Conservation (phyloP, 2,888 invertebrate species). For the Harpalus rufipes region DNA sequence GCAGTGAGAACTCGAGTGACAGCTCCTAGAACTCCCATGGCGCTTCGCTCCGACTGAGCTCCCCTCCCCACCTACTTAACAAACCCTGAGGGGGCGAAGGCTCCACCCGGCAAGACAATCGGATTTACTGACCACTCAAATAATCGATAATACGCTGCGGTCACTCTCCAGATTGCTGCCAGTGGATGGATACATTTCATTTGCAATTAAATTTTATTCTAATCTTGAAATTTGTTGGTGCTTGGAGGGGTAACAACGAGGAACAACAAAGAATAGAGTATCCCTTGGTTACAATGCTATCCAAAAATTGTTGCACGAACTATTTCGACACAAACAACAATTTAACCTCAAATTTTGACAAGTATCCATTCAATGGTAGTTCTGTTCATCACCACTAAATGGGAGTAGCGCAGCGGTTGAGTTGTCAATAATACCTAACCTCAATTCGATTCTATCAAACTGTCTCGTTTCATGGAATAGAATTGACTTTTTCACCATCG, state of each 20-base stretch:
- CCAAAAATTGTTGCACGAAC: too few relatives aligned
- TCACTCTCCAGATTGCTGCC: too few relatives aligned
- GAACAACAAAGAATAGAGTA: too few relatives aligned
- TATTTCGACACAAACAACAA: not conserved
- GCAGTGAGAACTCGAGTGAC: constrained; percentile 68
- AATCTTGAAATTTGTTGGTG: too few relatives aligned
- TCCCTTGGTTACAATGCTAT: too few relatives aligned
- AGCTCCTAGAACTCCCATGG: constrained; percentile 62
- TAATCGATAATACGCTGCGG: too few relatives aligned
- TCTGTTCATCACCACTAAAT: not conserved
- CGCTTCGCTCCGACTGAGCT: constrained; percentile 69
- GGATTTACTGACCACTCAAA: not conserved
- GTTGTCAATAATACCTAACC: not conserved
- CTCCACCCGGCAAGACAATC: constrained; percentile 76
- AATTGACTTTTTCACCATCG: constrained; percentile 16
- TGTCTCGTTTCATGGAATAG: constrained; percentile 26
- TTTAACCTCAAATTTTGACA: not conserved
- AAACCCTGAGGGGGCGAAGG: constrained; percentile 74
- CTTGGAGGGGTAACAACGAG: too few relatives aligned
- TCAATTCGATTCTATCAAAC: constrained; percentile 33
- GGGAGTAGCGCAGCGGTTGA: not conserved
- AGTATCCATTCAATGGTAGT: not conserved
- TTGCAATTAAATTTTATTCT: too few relatives aligned
- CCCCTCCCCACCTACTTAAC: constrained; percentile 73
- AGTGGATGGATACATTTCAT: too few relatives aligned